phyloP scores from a whole-genome alignment of 1,140 invertebrate species.

The Phymastichus coffea region DNA sequence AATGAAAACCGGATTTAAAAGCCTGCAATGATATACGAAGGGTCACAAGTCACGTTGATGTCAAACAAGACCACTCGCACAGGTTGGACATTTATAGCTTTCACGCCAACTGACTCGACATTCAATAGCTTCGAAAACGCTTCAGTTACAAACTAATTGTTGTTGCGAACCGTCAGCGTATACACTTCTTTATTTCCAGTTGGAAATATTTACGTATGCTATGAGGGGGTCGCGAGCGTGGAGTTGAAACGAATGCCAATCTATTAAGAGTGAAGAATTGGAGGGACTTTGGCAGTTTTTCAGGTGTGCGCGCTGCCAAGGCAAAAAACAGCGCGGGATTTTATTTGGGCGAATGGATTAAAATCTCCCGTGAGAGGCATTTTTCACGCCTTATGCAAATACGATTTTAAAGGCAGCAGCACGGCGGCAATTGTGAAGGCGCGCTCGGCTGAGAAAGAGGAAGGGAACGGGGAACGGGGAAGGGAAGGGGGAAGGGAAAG shows the following conservation, averaged over 20 bases:
- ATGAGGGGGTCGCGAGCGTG: too few species aligned
- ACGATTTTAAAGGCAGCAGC: slow-evolving; percentile 16
- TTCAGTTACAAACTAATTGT: too few species aligned
- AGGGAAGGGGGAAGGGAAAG: not conserved
- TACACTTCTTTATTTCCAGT: too few species aligned
- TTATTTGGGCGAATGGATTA: slow-evolving; percentile 19
- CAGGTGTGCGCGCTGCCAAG: not conserved
- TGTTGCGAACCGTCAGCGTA: too few species aligned
- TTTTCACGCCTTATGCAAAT: slow-evolving; percentile 26
- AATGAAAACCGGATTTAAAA: not conserved
- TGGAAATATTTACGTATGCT: too few species aligned
- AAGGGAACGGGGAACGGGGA: not conserved
- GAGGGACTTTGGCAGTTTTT: not conserved
- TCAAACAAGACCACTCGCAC: too few species aligned
- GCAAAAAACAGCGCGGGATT: not conserved
- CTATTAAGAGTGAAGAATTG: slow-evolving; percentile 6
- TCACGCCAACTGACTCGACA: too few species aligned
- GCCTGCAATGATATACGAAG: too few species aligned
- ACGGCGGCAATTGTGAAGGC: not conserved
- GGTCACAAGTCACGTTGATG: too few species aligned
- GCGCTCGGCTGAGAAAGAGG: not conserved
- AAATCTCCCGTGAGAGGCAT: slow-evolving; percentile 15
- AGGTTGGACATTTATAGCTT: not conserved
- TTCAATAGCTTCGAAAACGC: too few species aligned
- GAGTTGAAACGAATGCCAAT: slow-evolving; percentile 2